Conservation (phyloP, 2,797 vertebrate genomes). For the Megalops cyprinoides region DNA sequence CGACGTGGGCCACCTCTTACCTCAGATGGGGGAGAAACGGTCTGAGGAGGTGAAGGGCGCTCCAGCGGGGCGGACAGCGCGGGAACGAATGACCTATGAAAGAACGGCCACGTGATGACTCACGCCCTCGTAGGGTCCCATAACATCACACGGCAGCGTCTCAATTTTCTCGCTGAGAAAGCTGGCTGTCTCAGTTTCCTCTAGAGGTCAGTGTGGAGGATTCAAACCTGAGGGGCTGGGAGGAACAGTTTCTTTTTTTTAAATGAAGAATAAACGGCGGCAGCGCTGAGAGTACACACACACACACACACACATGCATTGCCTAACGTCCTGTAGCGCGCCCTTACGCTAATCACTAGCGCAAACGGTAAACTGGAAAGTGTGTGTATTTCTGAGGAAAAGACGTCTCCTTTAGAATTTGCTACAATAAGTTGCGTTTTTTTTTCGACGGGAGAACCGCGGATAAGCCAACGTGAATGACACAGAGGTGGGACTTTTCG, state of each 20-base stretch:
- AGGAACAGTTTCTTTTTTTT: background rate
- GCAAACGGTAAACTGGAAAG: background rate
- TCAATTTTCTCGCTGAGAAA: background rate
- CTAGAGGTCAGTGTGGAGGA: slow-evolving; percentile 27
- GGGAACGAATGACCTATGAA: slow-evolving; percentile 1
- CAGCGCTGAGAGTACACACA: background rate
- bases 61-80: background rate
- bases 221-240: slow-evolving; percentile 19
- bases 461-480: background rate
- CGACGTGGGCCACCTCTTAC: no score
- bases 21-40: no score
- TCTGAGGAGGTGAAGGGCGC: background rate
- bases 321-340: no score
- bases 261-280: slow-evolving; percentile 9
- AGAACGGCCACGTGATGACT: background rate
- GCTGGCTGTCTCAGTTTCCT: background rate
- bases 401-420: background rate
- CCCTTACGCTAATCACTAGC: background rate
- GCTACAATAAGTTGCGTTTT: background rate
- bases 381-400: background rate
- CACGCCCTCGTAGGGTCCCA: background rate
- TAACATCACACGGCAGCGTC: background rate
- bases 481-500: slow-evolving; percentile 11
- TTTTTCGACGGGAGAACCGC: background rate
- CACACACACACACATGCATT: background rate